These are phyloP conservation scores for Physella acuta DNA, from an alignment of 1,140 invertebrate species.

Conservation along the genomic window DNA sequence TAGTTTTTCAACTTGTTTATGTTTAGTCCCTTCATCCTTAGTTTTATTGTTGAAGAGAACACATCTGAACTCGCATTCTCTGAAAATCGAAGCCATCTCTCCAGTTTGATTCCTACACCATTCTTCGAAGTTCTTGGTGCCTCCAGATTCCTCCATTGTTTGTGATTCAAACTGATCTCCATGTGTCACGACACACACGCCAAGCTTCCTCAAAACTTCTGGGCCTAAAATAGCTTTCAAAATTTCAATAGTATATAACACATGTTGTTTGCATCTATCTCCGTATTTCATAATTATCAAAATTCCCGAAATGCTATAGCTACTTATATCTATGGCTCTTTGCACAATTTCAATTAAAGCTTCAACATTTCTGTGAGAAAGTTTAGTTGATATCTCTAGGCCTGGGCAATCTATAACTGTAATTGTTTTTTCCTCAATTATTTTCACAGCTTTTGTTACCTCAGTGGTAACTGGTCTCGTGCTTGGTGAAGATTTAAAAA, in stretches of 20 bases:
- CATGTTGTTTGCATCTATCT: not conserved
- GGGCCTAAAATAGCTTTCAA: slow-evolving; percentile 2
- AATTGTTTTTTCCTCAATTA: no score
- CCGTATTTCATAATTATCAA: slow-evolving; percentile 8
- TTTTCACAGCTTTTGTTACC: no score
- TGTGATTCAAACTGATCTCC: slow-evolving; percentile 3
- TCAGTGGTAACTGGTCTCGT: no score
- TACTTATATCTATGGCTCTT: no score
- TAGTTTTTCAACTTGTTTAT: slow-evolving; percentile 3
- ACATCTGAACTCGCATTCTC: not conserved
- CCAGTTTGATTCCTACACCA: slow-evolving; percentile 6
- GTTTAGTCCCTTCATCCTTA: not conserved
- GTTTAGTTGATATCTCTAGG: no score
- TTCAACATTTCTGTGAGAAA: no score
- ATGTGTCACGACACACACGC: slow-evolving; percentile 5
- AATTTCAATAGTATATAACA: not conserved
- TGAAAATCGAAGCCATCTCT: not conserved
- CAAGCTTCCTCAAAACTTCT: slow-evolving; percentile 3
- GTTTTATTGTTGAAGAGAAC: slow-evolving; percentile 2
- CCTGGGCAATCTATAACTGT: no score
- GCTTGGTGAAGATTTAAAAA: no score
- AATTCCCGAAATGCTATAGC: no score
- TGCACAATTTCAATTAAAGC: no score
- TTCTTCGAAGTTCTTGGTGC: not conserved
- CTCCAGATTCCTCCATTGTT: not conserved